phyloP scores from a whole-genome alignment of 2,888 invertebrate species.

The Pseudanteris insignis region DNA sequence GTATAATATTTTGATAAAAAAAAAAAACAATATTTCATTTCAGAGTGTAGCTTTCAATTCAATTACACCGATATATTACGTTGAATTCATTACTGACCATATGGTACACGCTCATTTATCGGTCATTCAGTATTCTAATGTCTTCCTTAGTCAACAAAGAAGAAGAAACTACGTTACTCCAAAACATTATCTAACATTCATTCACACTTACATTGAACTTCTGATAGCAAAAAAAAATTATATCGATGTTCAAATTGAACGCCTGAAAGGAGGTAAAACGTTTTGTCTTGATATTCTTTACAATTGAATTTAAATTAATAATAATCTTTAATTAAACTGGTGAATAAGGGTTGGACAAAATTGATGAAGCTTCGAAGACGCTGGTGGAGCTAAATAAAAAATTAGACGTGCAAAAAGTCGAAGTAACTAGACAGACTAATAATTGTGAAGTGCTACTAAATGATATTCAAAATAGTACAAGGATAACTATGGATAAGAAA shows the following conservation, averaged over 20 bases:
- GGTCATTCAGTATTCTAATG: constrained; percentile 76
- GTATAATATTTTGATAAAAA: too few relatives aligned
- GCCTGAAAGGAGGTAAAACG: constrained; percentile 54
- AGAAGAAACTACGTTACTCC: constrained; percentile 90
- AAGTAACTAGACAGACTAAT: constrained; percentile 82
- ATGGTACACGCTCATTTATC: constrained; percentile 87
- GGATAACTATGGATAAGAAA: constrained; percentile 80
- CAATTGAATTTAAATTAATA: too few relatives aligned
- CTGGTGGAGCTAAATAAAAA: constrained; percentile 82
- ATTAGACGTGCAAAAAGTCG: constrained; percentile 82
- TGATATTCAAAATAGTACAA: constrained; percentile 79
- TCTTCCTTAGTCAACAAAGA: constrained; percentile 78
- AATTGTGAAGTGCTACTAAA: constrained; percentile 82
- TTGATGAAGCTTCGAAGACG: constrained; percentile 86
- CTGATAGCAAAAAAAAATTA: constrained; percentile 75
- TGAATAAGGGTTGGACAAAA: constrained; percentile 77
- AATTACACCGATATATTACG: constrained; percentile 74
- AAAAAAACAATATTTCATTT: too few relatives aligned
- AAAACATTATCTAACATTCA: constrained; percentile 89
- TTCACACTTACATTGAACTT: constrained; percentile 80
- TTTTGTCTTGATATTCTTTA: not conserved
- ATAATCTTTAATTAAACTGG: too few relatives aligned
- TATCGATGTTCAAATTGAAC: constrained; percentile 66
- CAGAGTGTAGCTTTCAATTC: constrained; percentile 63
- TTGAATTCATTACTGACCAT: constrained; percentile 81